Evolutionary conservation across 2,797 vertebrate species (phyloP).

Genomic region (Holocentrus rufus): DNA sequence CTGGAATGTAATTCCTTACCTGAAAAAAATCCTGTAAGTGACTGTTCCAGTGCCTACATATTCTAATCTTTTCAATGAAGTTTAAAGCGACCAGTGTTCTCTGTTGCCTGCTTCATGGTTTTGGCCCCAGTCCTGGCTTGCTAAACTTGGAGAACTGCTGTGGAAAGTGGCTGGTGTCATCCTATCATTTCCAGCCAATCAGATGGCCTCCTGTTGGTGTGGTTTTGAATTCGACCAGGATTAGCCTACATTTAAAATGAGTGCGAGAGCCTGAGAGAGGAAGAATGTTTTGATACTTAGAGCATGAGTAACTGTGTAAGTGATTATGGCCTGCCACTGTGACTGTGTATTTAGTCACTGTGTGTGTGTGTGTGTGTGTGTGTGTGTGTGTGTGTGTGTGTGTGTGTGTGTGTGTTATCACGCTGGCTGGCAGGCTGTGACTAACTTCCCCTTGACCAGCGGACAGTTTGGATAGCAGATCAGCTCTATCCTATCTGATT

Average conservation of each 20-base stretch:
- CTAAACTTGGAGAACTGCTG: no score
- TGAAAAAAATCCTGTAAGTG: no score
- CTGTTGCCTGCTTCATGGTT: no score
- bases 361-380: conserved; percentile 2
- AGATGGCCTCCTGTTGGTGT: no score
- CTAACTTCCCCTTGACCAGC: neutral
- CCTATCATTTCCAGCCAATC: no score
- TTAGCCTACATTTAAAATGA: neutral
- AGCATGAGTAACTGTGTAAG: neutral
- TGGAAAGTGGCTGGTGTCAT: no score
- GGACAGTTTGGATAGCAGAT: conserved; percentile 3
- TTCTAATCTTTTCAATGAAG: no score
- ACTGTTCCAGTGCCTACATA: no score
- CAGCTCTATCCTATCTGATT: neutral
- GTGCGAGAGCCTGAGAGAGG: neutral
- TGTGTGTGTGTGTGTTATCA: neutral
- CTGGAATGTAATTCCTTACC: no score
- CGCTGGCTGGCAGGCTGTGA: neutral
- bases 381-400: neutral
- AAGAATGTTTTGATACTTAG: neutral
- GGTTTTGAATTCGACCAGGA: no score
- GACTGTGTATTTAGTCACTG: neutral
- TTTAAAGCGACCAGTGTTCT: no score
- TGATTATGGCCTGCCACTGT: neutral
- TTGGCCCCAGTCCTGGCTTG: no score